Evolutionary conservation across 2,113 vertebrate species (phyloP).

Genomic region (Hippotragus niger): DNA sequence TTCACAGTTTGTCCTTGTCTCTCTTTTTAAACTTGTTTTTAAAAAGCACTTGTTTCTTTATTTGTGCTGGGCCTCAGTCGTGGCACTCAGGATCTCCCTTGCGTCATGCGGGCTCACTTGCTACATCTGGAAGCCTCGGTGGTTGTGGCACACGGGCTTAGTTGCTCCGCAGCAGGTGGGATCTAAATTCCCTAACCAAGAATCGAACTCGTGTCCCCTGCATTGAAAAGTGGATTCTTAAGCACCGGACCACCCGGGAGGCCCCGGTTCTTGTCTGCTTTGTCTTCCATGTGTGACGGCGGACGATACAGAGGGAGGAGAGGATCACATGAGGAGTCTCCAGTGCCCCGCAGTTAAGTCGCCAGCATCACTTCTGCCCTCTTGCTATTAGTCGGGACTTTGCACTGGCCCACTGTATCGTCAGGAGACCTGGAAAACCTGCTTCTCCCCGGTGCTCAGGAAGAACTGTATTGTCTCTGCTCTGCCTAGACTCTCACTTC

Average conservation of each 20-base stretch:
- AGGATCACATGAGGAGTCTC: accelerated
- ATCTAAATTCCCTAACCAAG: background rate
- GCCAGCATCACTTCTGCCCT: background rate
- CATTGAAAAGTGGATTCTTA: background rate
- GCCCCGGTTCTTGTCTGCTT: background rate
- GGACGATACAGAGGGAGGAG: background rate
- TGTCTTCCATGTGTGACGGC: background rate
- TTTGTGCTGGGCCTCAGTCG: background rate
- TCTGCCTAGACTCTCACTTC: background rate
- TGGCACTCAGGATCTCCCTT: background rate
- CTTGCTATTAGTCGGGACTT: background rate
- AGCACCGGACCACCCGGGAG: background rate
- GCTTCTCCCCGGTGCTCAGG: accelerated
- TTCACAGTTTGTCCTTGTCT: background rate
- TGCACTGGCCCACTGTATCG: background rate
- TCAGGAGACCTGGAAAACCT: background rate
- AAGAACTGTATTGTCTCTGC: accelerated
- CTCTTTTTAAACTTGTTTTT: background rate
- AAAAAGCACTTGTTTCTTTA: background rate
- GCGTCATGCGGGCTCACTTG: background rate
- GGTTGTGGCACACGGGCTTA: background rate
- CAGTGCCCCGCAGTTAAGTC: background rate
- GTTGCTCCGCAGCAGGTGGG: background rate
- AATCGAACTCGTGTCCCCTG: accelerated
- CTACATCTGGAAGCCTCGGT: background rate